Evolutionary conservation across 2,888 invertebrate genomes (phyloP), one percentile per base, ranked within the genome.

Genomic region (Protophormia terraenovae): DNA sequence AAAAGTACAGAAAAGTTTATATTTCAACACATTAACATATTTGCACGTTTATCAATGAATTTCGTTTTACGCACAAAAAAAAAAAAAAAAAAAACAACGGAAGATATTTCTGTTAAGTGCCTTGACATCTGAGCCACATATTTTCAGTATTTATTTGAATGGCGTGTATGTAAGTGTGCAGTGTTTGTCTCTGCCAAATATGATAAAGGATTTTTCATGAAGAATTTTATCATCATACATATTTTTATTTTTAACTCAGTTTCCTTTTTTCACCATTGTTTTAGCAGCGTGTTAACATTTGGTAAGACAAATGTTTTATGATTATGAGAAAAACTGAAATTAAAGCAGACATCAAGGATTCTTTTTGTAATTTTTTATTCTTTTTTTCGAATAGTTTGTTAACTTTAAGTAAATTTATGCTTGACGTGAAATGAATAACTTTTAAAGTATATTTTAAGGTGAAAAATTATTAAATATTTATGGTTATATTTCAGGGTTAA

Each of bases 61-160:
- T 77, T 62, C 29, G 32, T 55, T 76, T 55, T n/a, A 66, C 12
- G 29, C n/a, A 12, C 1, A 7, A 45, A 41, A 41, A 2, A 64
- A 45, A 60, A 24, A 32, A 22, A 22, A 64, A 64, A 16, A 27
- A 19, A 22, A 71, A 41, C 8, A n/a, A 5, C 16, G 24, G 7
- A 55, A n/a, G 5, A 16, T 66, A 24, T 41, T 64, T 12, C 8
- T 66, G 27, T 47, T 71, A 72, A 72, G 58, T 76, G 41, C 19
- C 38, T 12, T 72, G 76, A 45, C 72, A 84, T 80, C 80, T 77
- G 60, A 80, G 80, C 24, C 45, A 35, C 16, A 76, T 35, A 66
- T 29, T 35, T 27, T 41, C 38, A 38, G 1, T 55, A 55, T 32
- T 8, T 14, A 45, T 24, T 14, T 41, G 32, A n/a, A 50, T 7